Conservation (phyloP, 2,113 vertebrate genomes). For the Lamprotornis superbus region DNA sequence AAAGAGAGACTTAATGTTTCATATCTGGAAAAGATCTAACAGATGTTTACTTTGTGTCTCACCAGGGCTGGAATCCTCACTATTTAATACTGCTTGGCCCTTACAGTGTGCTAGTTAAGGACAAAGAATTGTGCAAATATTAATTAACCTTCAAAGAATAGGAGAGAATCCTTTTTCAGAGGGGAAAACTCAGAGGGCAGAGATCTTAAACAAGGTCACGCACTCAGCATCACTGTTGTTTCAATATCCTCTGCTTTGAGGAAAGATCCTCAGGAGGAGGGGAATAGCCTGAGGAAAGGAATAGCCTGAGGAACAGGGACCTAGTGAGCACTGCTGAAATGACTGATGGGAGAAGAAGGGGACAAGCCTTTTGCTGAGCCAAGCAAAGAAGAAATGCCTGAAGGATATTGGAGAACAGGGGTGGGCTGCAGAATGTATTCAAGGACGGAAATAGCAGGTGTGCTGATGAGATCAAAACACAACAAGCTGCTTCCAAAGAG, state of each 20-base stretch:
- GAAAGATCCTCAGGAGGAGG: not conserved
- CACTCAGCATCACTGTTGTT: not conserved
- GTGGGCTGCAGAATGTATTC: not conserved
- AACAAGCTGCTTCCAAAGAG: not conserved
- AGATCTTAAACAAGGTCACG: not conserved
- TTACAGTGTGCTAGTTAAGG: not conserved
- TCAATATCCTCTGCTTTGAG: not conserved
- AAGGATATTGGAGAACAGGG: not conserved
- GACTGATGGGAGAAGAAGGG: not conserved
- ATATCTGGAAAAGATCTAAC: not conserved
- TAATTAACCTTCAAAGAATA: not conserved
- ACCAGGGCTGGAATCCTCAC: not conserved
- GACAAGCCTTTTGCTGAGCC: not conserved
- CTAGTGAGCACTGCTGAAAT: not conserved
- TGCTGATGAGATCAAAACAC: not conserved
- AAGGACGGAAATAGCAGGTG: not conserved
- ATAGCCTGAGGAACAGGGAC: not conserved
- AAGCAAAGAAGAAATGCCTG: not conserved
- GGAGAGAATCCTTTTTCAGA: not conserved
- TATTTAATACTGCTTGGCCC: not conserved
- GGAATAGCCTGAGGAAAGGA: not conserved
- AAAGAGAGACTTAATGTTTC: not conserved
- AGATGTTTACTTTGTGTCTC: not conserved
- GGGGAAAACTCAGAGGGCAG: not conserved
- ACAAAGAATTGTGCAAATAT: not conserved